phyloP scores from a whole-genome alignment of 1,140 invertebrate species.

The Chelonus insularis region DNA sequence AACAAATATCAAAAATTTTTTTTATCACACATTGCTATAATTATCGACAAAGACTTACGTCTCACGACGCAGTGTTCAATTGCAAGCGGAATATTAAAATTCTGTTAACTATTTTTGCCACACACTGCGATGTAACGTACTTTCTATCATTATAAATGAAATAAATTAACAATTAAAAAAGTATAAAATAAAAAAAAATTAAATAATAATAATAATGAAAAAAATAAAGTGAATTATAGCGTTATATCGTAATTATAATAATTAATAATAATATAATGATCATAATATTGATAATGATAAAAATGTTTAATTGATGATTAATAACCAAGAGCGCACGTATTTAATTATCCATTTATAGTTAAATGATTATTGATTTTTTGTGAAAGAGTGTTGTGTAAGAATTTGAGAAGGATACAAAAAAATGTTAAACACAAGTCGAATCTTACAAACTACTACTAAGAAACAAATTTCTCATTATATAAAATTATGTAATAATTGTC shows the following conservation, averaged over 20 bases:
- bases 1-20: too few species aligned
- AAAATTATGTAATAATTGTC: conserved; percentile 61
- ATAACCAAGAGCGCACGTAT: conserved; percentile 50
- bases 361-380: conserved; percentile 44
- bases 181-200: conserved; percentile 28
- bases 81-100: not conserved
- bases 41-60: conserved; percentile 37
- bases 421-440: conserved; percentile 40
- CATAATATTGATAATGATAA: conserved; percentile 55
- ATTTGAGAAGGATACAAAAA: conserved; percentile 32
- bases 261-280: conserved; percentile 58
- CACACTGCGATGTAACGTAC: conserved; percentile 49
- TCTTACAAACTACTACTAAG: conserved; percentile 54
- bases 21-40: too few species aligned
- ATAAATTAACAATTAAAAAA: conserved; percentile 25
- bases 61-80: conserved; percentile 39
- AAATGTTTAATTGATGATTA: conserved; percentile 52
- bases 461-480: conserved; percentile 54
- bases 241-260: conserved; percentile 59
- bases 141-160: conserved; percentile 43
- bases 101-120: conserved; percentile 26
- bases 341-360: conserved; percentile 56
- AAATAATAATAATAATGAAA: conserved; percentile 36
- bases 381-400: conserved; percentile 40
- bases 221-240: conserved; percentile 54